Conservation (phyloP, 2,797 vertebrate genomes). For the Enteromius paludinosus region DNA sequence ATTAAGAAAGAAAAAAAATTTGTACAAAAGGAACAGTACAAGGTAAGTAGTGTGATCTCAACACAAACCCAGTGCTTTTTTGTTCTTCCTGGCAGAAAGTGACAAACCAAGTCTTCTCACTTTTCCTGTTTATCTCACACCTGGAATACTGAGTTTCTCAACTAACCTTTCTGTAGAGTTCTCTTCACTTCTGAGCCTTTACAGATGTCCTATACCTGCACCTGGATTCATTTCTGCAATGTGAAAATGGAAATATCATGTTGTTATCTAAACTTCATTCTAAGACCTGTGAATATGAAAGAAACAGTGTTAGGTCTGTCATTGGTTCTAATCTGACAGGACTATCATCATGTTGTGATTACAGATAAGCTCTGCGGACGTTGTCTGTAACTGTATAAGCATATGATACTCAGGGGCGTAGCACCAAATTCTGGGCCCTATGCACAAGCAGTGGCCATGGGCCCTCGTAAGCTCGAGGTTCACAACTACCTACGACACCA, state of each 20-base stretch:
- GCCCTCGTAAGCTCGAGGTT: too few species aligned
- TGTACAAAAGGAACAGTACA: neutral
- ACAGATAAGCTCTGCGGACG: neutral
- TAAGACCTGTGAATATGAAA: conserved; percentile 1
- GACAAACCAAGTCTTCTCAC: neutral
- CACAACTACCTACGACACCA: too few species aligned
- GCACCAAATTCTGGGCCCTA: too few species aligned
- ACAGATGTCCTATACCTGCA: neutral
- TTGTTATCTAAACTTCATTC: neutral
- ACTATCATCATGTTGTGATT: neutral
- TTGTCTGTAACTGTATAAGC: neutral
- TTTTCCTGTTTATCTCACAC: neutral
- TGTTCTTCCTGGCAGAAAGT: conserved; percentile 1
- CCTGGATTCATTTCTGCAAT: conserved; percentile 9
- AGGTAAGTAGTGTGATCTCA: neutral
- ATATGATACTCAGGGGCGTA: too few species aligned
- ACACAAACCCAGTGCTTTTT: neutral
- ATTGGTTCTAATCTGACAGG: neutral
- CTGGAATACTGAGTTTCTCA: neutral
- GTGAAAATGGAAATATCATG: conserved; percentile 17
- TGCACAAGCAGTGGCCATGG: too few species aligned
- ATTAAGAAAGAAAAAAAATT: neutral
- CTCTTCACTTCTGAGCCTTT: neutral
- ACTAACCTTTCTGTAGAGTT: neutral
- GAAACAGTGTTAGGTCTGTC: neutral